phyloP scores from a whole-genome alignment of 1,140 invertebrate species.

The Octopus bimaculoides region DNA sequence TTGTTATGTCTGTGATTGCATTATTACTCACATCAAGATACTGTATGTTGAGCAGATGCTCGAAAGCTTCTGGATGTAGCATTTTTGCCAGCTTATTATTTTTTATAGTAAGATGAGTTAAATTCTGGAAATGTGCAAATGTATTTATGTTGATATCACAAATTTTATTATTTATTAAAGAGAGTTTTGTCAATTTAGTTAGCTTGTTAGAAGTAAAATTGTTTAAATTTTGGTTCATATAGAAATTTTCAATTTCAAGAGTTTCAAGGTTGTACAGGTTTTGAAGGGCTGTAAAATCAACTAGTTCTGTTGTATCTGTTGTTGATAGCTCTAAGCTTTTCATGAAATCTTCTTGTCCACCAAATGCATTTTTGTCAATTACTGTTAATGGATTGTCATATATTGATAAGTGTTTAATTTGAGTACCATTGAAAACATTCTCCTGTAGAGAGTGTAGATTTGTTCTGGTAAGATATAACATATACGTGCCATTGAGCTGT shows the following conservation, averaged over 20 bases:
- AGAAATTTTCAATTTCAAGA: neutral
- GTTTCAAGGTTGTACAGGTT: neutral
- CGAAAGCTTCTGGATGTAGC: neutral
- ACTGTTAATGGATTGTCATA: neutral
- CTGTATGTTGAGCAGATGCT: neutral
- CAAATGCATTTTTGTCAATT: neutral
- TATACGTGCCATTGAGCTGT: too few relatives aligned
- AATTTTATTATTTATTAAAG: neutral
- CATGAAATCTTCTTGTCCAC: neutral
- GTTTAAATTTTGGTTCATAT: neutral
- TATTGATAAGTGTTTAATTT: neutral
- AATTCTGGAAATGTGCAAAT: neutral
- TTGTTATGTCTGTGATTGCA: neutral
- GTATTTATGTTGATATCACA: neutral
- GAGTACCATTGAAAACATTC: neutral
- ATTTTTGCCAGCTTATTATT: neutral
- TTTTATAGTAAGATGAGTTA: neutral
- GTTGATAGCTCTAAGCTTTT: neutral
- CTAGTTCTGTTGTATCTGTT: neutral
- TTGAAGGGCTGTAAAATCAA: neutral
- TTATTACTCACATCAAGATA: neutral
- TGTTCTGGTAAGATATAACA: too few relatives aligned
- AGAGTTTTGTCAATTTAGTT: neutral
- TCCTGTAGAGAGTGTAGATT: constrained; percentile 3
- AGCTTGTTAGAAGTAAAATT: neutral